These are phyloP conservation scores for Gobiocypris rarus DNA, from an alignment of 2,113 vertebrate genomes.

Conservation along the genomic window DNA sequence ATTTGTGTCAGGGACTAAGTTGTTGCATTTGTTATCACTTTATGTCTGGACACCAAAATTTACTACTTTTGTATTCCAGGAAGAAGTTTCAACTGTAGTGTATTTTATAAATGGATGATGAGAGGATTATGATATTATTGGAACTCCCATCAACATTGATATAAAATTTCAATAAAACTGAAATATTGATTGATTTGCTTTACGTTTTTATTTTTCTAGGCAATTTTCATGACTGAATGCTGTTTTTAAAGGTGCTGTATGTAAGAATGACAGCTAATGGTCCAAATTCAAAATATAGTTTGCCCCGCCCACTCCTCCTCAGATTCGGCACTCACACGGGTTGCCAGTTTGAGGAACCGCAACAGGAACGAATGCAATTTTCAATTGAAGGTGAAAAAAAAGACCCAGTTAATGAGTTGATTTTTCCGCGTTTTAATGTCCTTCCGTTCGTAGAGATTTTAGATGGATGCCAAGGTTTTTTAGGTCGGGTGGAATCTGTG, in stretches of 20 bases:
- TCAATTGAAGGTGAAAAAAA: too few relatives aligned
- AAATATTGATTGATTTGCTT: conserved; percentile 23
- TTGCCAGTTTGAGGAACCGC: too few relatives aligned
- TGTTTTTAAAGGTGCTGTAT: background rate
- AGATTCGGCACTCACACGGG: too few relatives aligned
- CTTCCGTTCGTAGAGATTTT: too few relatives aligned
- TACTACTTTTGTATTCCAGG: conserved; percentile 75
- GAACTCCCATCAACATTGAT: conserved; percentile 78
- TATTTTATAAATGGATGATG: conserved; percentile 79
- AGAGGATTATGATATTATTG: conserved; percentile 74
- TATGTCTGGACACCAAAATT: conserved; percentile 74
- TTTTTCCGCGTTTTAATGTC: too few relatives aligned
- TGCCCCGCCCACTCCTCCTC: too few relatives aligned
- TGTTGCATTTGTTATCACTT: conserved; percentile 77
- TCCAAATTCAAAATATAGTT: too few relatives aligned
- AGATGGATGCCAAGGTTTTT: too few relatives aligned
- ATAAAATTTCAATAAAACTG: conserved; percentile 58
- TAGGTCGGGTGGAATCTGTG: too few relatives aligned
- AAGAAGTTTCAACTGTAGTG: conserved; percentile 74
- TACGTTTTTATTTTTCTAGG: background rate
- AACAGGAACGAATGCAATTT: too few relatives aligned
- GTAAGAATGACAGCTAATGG: too few relatives aligned
- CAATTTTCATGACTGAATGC: background rate
- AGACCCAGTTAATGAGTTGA: too few relatives aligned
- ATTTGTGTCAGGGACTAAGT: conserved; percentile 73